Evolutionary conservation across 2,888 invertebrate genomes (phyloP).

Genomic region (Eremobia ochroleuca): DNA sequence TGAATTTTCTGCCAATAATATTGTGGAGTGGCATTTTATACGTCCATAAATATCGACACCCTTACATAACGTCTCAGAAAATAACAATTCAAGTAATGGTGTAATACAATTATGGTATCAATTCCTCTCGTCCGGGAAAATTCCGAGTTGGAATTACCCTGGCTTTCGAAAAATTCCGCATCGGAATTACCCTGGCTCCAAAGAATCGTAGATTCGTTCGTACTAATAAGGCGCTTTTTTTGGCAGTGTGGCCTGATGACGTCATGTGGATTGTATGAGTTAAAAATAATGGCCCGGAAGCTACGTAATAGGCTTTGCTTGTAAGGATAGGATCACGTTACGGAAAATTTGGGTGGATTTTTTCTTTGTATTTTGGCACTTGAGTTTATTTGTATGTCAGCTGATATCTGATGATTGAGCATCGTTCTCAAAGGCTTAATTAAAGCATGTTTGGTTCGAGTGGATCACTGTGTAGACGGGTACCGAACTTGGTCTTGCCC

Average conservation of each 20-base stretch:
- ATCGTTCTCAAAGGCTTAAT: not conserved
- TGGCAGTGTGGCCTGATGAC: conserved; percentile 34
- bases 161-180: conserved; percentile 26
- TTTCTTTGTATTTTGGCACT: conserved; percentile 21
- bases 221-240: conserved; percentile 49
- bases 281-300: conserved; percentile 58
- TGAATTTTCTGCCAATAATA: conserved; percentile 47
- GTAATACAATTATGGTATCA: conserved; percentile 65
- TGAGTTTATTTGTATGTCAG: conserved; percentile 31
- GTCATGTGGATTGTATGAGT: conserved; percentile 54
- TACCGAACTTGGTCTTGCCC: not conserved
- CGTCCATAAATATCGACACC: conserved; percentile 58
- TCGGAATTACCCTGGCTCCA: conserved; percentile 35
- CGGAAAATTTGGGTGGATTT: conserved; percentile 19
- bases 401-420: conserved; percentile 1
- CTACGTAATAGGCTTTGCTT: conserved; percentile 21
- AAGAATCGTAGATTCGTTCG: conserved; percentile 38
- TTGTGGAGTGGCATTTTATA: conserved; percentile 48
- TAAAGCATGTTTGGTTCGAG: not conserved
- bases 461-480: no score
- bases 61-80: conserved; percentile 37
- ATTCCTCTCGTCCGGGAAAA: conserved; percentile 40
- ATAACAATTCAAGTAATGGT: conserved; percentile 64
- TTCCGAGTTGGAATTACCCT: conserved; percentile 22
- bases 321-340: conserved; percentile 31